Conservation (phyloP, 2,113 vertebrate genomes). For the Meriones unguiculatus region DNA sequence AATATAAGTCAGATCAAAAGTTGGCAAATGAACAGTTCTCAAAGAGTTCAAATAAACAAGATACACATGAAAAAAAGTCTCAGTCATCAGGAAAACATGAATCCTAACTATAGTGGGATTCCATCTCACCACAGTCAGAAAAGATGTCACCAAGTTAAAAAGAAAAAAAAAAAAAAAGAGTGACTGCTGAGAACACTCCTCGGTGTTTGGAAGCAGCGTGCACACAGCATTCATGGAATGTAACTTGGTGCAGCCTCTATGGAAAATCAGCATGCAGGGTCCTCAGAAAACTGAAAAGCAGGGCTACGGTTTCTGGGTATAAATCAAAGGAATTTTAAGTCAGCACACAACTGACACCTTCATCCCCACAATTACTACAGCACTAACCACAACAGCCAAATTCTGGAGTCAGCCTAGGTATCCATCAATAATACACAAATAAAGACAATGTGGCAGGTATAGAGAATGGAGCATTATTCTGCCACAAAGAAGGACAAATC, state of each 20-base stretch:
- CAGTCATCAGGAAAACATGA: neutral
- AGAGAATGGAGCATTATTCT: too few relatives aligned
- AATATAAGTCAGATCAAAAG: neutral
- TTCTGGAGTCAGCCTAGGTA: neutral
- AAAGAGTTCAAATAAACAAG: too few relatives aligned
- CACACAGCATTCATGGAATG: rapidly evolving
- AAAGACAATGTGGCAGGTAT: neutral
- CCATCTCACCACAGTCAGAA: neutral
- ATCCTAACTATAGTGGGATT: neutral
- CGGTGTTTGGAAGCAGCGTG: neutral
- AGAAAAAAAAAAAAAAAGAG: neutral
- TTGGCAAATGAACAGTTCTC: neutral
- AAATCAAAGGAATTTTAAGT: neutral
- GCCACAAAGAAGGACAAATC: neutral
- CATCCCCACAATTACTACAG: neutral
- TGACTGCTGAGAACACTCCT: rapidly evolving
- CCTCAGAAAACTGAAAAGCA: neutral
- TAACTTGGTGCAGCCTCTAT: neutral
- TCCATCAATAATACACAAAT: neutral
- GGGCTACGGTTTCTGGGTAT: neutral
- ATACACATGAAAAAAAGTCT: neutral
- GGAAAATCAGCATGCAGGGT: neutral
- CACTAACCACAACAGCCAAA: too few relatives aligned
- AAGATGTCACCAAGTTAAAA: neutral
- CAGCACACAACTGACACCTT: neutral